Conservation (phyloP, 2,113 vertebrate species). For the Zapus hudsonius region DNA sequence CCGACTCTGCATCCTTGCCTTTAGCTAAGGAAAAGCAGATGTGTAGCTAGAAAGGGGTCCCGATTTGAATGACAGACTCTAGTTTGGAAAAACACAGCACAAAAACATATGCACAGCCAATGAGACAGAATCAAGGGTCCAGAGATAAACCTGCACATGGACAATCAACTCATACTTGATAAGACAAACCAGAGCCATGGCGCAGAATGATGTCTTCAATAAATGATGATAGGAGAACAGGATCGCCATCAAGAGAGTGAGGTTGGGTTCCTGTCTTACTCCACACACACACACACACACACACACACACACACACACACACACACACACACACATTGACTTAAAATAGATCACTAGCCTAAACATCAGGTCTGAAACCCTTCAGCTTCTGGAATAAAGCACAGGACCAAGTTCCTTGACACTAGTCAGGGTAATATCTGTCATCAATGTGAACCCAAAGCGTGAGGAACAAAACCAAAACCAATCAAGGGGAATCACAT, state of each 20-base stretch:
- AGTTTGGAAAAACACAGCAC: slow-evolving; percentile 58
- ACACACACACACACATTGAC: too few species aligned
- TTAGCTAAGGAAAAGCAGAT: slow-evolving; percentile 68
- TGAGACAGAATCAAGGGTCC: background rate
- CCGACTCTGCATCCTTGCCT: slow-evolving; percentile 9
- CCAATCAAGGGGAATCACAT: background rate
- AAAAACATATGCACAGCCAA: background rate
- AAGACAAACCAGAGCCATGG: too few species aligned
- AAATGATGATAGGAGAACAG: background rate
- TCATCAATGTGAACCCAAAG: background rate
- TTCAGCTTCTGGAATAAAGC: background rate
- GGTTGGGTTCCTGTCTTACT: background rate
- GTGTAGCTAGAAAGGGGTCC: slow-evolving; percentile 47
- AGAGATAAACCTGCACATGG: background rate
- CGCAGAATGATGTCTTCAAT: background rate
- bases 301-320: too few species aligned
- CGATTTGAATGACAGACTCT: slow-evolving; percentile 54
- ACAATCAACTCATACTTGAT: background rate
- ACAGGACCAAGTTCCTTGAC: background rate
- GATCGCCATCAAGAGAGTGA: background rate
- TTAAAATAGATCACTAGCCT: background rate
- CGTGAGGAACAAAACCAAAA: background rate
- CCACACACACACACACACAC: too few species aligned
- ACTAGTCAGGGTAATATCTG: background rate
- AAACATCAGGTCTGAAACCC: background rate